Percentiles rank a stretch among this genome's conserved stretches.
Evolutionary conservation across 2,113 vertebrate genomes (phyloP).

Genomic region (Planiliza haematocheilus): DNA sequence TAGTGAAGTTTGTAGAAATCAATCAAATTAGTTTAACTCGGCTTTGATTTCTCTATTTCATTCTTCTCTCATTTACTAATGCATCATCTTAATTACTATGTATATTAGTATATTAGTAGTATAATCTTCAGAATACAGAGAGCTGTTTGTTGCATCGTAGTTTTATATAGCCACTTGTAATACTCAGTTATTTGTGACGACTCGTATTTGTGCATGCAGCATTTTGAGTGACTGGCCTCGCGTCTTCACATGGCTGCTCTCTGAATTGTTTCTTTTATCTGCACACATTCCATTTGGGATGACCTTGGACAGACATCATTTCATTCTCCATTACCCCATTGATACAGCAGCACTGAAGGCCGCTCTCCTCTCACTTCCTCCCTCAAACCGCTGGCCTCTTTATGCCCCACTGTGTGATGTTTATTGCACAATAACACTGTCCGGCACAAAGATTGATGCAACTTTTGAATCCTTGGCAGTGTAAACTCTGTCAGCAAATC

Average conservation of each 20-base stretch:
- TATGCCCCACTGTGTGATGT: constrained; percentile 24
- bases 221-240: constrained; percentile 14
- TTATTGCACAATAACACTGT: constrained; percentile 38
- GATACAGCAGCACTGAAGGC: constrained; percentile 28
- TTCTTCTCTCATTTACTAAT: no score
- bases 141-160: background rate
- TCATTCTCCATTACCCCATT: constrained; percentile 75
- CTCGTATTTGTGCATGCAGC: constrained; percentile 1
- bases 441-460: constrained; percentile 2
- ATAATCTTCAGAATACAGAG: background rate
- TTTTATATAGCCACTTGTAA: background rate
- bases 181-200: constrained; percentile 21
- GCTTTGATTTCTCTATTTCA: no score
- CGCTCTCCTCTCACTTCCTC: constrained; percentile 42
- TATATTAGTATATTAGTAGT: background rate
- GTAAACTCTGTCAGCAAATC: constrained; percentile 42
- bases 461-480: constrained; percentile 34
- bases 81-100: no score
- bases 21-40: no score
- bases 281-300: constrained; percentile 53
- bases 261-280: constrained; percentile 68
- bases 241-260: constrained; percentile 49
- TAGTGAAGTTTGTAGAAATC: no score
- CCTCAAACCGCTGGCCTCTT: constrained; percentile 29
- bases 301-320: constrained; percentile 71